phyloP scores from a whole-genome alignment of 1,140 invertebrate species.

The Cherax destructor region DNA sequence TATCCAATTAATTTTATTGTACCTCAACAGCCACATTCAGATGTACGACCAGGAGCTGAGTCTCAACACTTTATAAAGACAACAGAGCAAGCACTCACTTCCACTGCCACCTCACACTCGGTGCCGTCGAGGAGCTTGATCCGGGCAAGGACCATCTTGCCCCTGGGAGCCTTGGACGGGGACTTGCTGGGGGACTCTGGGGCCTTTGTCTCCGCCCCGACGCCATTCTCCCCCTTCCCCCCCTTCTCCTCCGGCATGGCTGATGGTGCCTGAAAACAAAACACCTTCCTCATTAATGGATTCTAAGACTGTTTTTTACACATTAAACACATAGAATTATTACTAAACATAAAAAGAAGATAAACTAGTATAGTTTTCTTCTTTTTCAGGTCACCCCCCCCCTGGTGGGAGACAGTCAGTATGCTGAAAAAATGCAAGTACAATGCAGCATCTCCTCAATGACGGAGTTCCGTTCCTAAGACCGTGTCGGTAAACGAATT shows the following conservation, averaged over 20 bases:
- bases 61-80: too few species aligned
- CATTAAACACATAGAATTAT: not conserved
- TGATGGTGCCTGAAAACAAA: constrained; percentile 1
- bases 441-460: too few species aligned
- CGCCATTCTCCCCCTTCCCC: constrained; percentile 47
- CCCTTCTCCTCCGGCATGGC: constrained; percentile 50
- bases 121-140: constrained; percentile 43
- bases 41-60: too few species aligned
- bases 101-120: constrained; percentile 27
- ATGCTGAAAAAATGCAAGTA: not conserved
- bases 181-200: constrained; percentile 22
- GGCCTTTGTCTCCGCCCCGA: constrained; percentile 17
- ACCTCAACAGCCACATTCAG: too few species aligned
- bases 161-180: constrained; percentile 33
- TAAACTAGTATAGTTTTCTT: too few species aligned
- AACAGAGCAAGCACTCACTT: constrained; percentile 23
- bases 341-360: not conserved
- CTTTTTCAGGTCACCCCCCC: too few species aligned
- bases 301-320: not conserved
- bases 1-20: too few species aligned
- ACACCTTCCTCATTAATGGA: not conserved
- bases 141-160: constrained; percentile 48
- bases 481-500: too few species aligned
- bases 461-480: too few species aligned
- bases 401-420: too few species aligned